phyloP scores from a whole-genome alignment of 2,797 vertebrate species.

The Semotilus atromaculatus region DNA sequence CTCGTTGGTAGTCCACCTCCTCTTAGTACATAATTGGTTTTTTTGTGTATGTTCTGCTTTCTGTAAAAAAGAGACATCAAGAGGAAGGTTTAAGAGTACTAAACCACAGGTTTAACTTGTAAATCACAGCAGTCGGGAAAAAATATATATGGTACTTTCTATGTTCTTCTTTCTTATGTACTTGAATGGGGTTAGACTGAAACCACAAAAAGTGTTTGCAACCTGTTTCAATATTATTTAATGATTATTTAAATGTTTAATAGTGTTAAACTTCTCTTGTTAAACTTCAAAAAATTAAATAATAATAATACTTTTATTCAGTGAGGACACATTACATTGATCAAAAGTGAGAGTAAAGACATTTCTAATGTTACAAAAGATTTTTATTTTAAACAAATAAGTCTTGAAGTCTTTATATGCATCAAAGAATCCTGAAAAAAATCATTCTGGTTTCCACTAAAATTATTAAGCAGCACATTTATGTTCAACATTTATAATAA shows the following conservation, averaged over 20 bases:
- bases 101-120: neutral
- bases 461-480: neutral
- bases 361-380: neutral
- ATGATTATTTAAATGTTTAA: neutral
- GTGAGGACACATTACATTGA: neutral
- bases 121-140: neutral
- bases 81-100: neutral
- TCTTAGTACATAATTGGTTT: constrained; percentile 34
- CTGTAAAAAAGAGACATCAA: constrained; percentile 23
- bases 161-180: neutral
- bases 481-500: neutral
- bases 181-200: neutral
- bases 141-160: neutral
- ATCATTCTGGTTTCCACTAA: neutral
- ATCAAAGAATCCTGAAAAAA: neutral
- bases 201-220: neutral
- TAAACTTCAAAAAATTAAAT: neutral
- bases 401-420: neutral
- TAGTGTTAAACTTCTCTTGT: neutral
- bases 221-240: neutral
- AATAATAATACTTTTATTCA: neutral
- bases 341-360: neutral
- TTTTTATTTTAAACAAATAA: neutral
- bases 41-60: constrained; percentile 46
- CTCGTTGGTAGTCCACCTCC: neutral